Conservation (phyloP, 2,797 vertebrate genomes). For the Hapalemur alaotrensis region DNA sequence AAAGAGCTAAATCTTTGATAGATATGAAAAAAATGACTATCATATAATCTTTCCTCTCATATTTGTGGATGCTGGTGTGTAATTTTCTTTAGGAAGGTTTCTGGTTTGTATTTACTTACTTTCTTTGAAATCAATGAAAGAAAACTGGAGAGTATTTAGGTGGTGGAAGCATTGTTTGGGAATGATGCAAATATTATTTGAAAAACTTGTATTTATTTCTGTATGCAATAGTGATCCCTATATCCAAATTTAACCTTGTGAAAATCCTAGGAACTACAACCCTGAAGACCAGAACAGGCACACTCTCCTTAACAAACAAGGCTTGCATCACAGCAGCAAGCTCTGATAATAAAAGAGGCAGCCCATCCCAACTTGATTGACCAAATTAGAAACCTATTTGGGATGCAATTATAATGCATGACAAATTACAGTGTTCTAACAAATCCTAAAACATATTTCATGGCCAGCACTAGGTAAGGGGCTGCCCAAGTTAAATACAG, state of each 20-base stretch:
- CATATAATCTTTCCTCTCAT: background rate
- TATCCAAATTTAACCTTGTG: background rate
- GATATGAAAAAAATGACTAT: background rate
- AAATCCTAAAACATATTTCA: slow-evolving; percentile 7
- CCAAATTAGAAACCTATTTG: slow-evolving; percentile 59
- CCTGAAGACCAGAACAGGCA: slow-evolving; percentile 7
- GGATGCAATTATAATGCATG: background rate
- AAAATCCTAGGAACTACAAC: background rate
- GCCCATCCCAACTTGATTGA: background rate
- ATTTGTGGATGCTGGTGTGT: background rate
- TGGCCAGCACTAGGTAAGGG: background rate
- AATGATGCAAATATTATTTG: background rate
- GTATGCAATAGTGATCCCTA: background rate
- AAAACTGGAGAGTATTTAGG: background rate
- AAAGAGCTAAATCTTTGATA: background rate
- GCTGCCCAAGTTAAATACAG: slow-evolving; percentile 25
- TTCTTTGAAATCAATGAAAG: background rate
- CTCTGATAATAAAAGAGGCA: slow-evolving; percentile 11
- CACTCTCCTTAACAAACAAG: background rate
- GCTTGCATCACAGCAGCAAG: background rate
- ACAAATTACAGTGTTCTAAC: background rate
- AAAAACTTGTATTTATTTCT: slow-evolving; percentile 14
- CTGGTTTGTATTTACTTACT: background rate
- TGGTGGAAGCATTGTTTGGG: background rate
- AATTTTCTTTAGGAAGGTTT: background rate